Evolutionary conservation across 1,140 invertebrate species (phyloP).

Genomic region (Thaumatotibia leucotreta): DNA sequence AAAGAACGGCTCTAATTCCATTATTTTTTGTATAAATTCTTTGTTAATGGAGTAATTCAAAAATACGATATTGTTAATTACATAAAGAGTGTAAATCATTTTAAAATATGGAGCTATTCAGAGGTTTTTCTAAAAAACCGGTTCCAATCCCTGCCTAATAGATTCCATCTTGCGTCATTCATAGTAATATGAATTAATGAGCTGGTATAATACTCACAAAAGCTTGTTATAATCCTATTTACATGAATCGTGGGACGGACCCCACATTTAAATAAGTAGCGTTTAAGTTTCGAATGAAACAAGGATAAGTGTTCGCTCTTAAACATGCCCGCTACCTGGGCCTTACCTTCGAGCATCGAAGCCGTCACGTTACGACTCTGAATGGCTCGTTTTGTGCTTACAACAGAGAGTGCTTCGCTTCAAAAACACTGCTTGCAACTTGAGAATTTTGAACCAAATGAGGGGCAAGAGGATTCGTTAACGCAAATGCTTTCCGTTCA

Average conservation of each 20-base stretch:
- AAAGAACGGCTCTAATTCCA: too few relatives aligned
- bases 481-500: constrained; percentile 31
- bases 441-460: constrained; percentile 21
- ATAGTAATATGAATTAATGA: not conserved
- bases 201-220: not conserved
- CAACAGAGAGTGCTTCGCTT: constrained; percentile 15
- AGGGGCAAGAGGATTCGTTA: constrained; percentile 33
- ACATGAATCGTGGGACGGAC: not conserved
- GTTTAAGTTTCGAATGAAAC: not conserved
- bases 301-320: not conserved
- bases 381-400: constrained; percentile 24
- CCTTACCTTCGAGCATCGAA: not conserved
- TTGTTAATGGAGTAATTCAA: too few relatives aligned
- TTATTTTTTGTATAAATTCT: too few relatives aligned
- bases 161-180: not conserved
- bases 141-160: too few relatives aligned
- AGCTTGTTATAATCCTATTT: not conserved
- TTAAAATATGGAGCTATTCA: too few relatives aligned
- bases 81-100: too few relatives aligned
- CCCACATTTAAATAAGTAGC: not conserved
- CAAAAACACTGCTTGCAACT: constrained; percentile 19
- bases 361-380: not conserved
- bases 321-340: not conserved
- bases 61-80: too few relatives aligned
- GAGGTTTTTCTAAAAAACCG: too few relatives aligned